Percentiles rank a stretch among this genome's conserved stretches.
phyloP scores from a whole-genome alignment of 2,888 invertebrate genomes.

The Argyresthia albistria region DNA sequence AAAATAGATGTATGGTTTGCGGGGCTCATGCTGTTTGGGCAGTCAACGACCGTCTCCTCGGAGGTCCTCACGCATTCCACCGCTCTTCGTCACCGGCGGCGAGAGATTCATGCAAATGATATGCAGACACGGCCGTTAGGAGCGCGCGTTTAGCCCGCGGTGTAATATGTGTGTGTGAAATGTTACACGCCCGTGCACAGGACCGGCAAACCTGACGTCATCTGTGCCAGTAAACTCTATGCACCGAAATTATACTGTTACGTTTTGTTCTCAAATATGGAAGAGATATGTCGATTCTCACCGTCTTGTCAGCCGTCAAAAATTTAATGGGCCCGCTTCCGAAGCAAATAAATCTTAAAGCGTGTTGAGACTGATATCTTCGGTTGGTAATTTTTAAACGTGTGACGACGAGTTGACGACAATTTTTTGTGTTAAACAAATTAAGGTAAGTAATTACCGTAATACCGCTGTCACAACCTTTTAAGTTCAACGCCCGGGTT shows the following conservation, averaged over 20 bases:
- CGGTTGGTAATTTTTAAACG: conserved; percentile 38
- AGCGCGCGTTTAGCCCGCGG: conserved; percentile 22
- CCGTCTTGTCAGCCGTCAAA: conserved; percentile 17
- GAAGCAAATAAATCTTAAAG: conserved; percentile 23
- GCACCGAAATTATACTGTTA: neutral
- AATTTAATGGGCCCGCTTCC: conserved; percentile 34
- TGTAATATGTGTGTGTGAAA: neutral
- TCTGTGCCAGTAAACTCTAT: neutral
- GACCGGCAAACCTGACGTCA: neutral
- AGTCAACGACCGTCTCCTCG: conserved; percentile 43
- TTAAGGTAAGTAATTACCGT: conserved; percentile 57
- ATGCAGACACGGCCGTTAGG: conserved; percentile 41
- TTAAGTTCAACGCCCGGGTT: conserved; percentile 63
- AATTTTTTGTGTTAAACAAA: conserved; percentile 64
- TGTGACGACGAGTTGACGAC: conserved; percentile 33
- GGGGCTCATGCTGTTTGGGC: conserved; percentile 27
- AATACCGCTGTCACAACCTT: conserved; percentile 65
- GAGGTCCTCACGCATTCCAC: conserved; percentile 38
- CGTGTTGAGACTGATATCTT: conserved; percentile 17
- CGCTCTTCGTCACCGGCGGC: conserved; percentile 29
- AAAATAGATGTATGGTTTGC: conserved; percentile 33
- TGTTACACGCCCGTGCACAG: neutral
- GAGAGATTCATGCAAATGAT: conserved; percentile 50
- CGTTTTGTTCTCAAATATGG: neutral
- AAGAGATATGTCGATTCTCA: conserved; percentile 17